Percentiles rank a stretch among this genome's conserved stretches.
phyloP scores from a whole-genome alignment of 2,797 vertebrate genomes.

The Crocidura indochinensis region DNA sequence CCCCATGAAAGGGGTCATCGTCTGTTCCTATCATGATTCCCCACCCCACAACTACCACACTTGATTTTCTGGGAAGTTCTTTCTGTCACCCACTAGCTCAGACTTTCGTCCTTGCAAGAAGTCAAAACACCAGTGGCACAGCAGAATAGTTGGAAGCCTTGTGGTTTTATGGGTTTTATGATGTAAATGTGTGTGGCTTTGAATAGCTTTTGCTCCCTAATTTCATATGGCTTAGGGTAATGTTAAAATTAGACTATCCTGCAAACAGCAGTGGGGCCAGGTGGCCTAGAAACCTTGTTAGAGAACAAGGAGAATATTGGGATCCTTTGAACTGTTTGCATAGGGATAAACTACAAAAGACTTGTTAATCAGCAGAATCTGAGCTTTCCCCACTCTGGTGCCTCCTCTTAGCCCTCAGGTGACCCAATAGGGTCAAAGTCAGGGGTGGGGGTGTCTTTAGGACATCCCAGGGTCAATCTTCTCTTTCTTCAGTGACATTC shows the following conservation, averaged over 20 bases:
- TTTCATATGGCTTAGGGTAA: conserved; percentile 63
- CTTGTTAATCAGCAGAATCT: background rate
- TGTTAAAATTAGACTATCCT: conserved; percentile 75
- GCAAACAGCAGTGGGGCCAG: conserved; percentile 49
- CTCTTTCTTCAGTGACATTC: background rate
- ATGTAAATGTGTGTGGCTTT: background rate
- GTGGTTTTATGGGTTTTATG: background rate
- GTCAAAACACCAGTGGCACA: background rate
- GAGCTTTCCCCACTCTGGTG: background rate
- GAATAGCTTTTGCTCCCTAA: conserved; percentile 67
- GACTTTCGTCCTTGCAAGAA: background rate
- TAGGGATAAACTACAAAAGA: conserved; percentile 13
- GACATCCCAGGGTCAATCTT: rapidly evolving
- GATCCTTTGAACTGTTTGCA: conserved; percentile 47
- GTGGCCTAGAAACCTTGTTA: conserved; percentile 71
- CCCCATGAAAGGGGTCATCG: too few relatives aligned
- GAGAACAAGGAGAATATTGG: background rate
- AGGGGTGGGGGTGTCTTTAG: background rate
- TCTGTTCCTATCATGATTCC: too few relatives aligned
- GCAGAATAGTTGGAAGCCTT: background rate
- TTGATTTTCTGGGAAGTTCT: background rate
- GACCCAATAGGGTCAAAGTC: rapidly evolving
- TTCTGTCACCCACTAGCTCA: background rate
- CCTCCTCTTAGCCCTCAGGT: background rate
- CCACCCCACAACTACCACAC: background rate